phyloP scores from a whole-genome alignment of 2,888 invertebrate species.

The Nycteola revayana region DNA sequence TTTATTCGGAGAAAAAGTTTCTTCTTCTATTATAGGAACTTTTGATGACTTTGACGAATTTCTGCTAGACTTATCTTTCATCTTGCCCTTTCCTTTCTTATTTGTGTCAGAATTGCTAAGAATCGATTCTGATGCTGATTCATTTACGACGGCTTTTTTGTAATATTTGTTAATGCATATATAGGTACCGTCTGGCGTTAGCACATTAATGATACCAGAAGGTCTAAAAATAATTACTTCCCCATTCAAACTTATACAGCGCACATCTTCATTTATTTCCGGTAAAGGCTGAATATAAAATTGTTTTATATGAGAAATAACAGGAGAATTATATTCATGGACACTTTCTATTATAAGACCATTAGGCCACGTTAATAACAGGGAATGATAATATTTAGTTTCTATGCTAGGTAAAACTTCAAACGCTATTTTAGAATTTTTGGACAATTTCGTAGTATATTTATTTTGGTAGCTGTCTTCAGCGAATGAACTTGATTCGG shows the following conservation, averaged over 20 bases:
- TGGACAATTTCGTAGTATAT: constrained; percentile 14
- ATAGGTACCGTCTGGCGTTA: constrained; percentile 57
- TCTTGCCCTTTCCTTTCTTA: constrained; percentile 49
- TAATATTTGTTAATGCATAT: constrained; percentile 56
- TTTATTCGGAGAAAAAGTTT: constrained; percentile 3
- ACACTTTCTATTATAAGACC: constrained; percentile 67
- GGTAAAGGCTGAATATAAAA: constrained; percentile 37
- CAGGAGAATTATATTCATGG: constrained; percentile 51
- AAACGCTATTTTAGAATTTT: too few relatives aligned
- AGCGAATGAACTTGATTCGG: constrained; percentile 4
- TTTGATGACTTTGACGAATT: constrained; percentile 47
- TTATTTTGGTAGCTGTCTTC: constrained; percentile 35
- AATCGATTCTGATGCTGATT: constrained; percentile 34
- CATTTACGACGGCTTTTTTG: constrained; percentile 36
- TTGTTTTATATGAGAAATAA: constrained; percentile 67
- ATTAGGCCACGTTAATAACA: constrained; percentile 69
- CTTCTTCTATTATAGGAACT: constrained; percentile 29
- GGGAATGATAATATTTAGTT: constrained; percentile 48
- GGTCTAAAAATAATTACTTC: constrained; percentile 65
- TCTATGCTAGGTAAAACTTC: constrained; percentile 29
- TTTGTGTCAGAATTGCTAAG: constrained; percentile 46
- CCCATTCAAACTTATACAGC: constrained; percentile 65
- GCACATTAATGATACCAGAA: constrained; percentile 53
- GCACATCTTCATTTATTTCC: constrained; percentile 54
- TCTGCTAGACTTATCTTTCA: constrained; percentile 45